phyloP scores from a whole-genome alignment of 2,797 vertebrate species.

The Thripadectes ignobilis region DNA sequence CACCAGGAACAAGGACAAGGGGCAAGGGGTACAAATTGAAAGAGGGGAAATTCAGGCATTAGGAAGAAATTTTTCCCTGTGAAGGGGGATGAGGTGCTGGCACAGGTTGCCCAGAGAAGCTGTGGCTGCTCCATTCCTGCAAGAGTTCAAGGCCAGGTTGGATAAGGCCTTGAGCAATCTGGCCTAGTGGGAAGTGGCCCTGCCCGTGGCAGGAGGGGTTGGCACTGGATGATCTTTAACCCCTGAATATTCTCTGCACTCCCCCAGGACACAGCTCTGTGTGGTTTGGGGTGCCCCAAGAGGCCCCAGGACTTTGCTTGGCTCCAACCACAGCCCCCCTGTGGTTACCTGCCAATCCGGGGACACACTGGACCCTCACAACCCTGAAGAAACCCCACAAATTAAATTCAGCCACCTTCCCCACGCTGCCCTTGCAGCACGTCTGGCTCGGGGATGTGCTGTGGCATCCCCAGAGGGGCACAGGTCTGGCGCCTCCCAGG shows the following conservation, averaged over 20 bases:
- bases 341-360: too few species aligned
- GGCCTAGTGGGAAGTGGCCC: neutral
- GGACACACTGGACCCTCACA: neutral
- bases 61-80: neutral
- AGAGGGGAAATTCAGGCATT: neutral
- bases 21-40: neutral
- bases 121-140: neutral
- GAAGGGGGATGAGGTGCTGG: neutral
- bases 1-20: neutral
- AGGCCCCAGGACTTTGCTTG: neutral
- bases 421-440: too few species aligned
- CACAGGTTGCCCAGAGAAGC: neutral
- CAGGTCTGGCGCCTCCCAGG: neutral
- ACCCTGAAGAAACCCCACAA: neutral
- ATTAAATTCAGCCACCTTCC: neutral
- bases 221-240: neutral
- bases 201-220: neutral
- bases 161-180: neutral
- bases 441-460: fast-evolving
- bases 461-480: too few species aligned
- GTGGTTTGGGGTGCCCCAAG: neutral
- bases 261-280: neutral
- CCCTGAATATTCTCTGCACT: neutral
- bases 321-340: neutral
- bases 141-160: neutral